Base-by-base conservation (phyloP, 2,888 invertebrate genomes). In the Masnerella sp. region DNA sequence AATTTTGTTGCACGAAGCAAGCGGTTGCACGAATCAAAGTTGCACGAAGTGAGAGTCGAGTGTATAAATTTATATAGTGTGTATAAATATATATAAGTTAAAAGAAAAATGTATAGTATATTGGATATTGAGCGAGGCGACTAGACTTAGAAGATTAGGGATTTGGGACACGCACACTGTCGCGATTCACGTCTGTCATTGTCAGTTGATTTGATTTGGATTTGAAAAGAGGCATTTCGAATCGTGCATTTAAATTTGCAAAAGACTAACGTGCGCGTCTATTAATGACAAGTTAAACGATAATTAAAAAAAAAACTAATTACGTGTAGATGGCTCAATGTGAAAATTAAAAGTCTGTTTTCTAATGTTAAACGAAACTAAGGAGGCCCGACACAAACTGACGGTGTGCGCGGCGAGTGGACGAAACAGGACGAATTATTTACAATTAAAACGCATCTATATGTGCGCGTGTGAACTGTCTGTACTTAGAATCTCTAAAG, bases 341-440 rank as follows among this genome's bases (percentile, higher is more conserved):
- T 82, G 81, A 79, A 81, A 81, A 79, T 80, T 78, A 80, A 79
- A 82, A 82, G 82, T 82, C 82, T 82, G 82, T 80, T 82, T 82
- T 78, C 77, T 80, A 80, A 77, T 8, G 17, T 22, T 20, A 14
- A 40, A 18, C 36, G 14, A 36, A 28, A 54, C 32, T 38, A 38
- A 28, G 25, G 36, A 4, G 34, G 22, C 25, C 28, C 20, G 18
- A 28, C 32, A 42, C 11, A 32, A 56, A 56, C 58, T 74, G 32
- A 64, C 58, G 40, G 34, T 59, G 73, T 73, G 74, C 64, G 36
- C 40, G 64, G 67, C 74, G 75, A 79, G 77, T 58, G 68, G 76
- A 75, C 73, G 68, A 79, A 76, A 78, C 56, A 25, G 72, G 52
- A 72, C 52, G 68, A 76, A 74, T 74, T 54, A 67, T 61, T 11